A percentile compares a stretch with the other conserved stretches of the same genome.
Evolutionary conservation across 2,113 vertebrate species (phyloP).

Genomic region (Lathamus discolor): DNA sequence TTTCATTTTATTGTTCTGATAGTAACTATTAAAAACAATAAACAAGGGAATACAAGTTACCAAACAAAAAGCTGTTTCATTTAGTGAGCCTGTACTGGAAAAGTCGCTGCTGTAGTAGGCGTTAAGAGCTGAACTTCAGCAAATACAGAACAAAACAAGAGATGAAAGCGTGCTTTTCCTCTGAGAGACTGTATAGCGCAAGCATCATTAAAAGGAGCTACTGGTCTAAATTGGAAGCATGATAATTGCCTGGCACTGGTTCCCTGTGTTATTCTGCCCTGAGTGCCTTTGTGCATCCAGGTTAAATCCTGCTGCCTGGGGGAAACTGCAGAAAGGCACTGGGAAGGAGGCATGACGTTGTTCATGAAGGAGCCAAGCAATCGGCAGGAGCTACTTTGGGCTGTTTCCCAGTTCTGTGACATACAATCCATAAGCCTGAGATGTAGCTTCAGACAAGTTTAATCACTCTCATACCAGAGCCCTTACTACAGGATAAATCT

Average conservation of each 20-base stretch:
- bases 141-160: neutral
- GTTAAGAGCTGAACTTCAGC: neutral
- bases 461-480: neutral
- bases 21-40: neutral
- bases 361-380: neutral
- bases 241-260: neutral
- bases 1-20: neutral
- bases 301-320: neutral
- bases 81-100: neutral
- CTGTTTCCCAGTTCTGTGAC: neutral
- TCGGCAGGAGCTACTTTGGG: neutral
- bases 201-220: neutral
- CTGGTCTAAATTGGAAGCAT: neutral
- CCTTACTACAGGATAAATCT: neutral
- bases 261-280: neutral
- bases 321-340: neutral
- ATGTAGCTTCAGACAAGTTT: neutral
- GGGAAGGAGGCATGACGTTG: neutral
- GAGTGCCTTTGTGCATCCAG: neutral
- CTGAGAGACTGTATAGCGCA: neutral
- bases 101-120: neutral
- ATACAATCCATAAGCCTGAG: neutral
- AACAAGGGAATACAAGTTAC: neutral
- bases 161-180: neutral
- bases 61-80: neutral